Evolutionary conservation across 2,888 invertebrate species (phyloP).

Genomic region (Crioceris asparagi): DNA sequence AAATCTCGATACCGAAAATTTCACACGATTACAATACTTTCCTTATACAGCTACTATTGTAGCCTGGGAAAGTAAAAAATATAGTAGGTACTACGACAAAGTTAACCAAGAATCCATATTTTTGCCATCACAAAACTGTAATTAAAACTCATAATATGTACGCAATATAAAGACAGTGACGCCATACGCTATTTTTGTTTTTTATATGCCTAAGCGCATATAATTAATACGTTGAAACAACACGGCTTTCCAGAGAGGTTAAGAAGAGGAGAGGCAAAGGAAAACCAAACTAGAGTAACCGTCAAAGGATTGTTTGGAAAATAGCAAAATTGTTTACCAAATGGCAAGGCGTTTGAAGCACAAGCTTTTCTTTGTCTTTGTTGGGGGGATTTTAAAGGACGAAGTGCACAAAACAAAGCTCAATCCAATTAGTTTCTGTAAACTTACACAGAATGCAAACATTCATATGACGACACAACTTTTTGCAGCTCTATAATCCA

Average conservation of each 20-base stretch:
- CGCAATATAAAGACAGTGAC: too few relatives aligned
- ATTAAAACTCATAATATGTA: too few relatives aligned
- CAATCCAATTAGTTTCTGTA: conserved; percentile 17
- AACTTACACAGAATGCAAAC: conserved; percentile 17
- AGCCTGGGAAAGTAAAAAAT: not conserved
- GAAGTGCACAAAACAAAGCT: conserved; percentile 7
- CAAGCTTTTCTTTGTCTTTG: conserved; percentile 2
- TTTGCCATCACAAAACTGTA: too few relatives aligned
- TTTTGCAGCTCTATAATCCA: conserved; percentile 8
- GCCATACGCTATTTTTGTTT: too few relatives aligned
- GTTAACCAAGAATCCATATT: too few relatives aligned
- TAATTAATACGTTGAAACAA: too few relatives aligned
- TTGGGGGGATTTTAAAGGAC: conserved; percentile 2
- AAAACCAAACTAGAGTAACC: not conserved
- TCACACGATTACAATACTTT: too few relatives aligned
- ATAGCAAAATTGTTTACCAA: conserved; percentile 7
- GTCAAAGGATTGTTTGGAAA: conserved; percentile 6
- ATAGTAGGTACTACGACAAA: not conserved
- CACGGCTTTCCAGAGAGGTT: too few relatives aligned
- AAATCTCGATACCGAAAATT: too few relatives aligned
- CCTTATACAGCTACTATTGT: too few relatives aligned
- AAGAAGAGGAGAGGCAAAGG: not conserved
- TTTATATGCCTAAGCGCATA: too few relatives aligned
- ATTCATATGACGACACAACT: conserved; percentile 16
- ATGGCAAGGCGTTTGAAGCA: conserved; percentile 5